Evolutionary conservation across 1,140 invertebrate species (phyloP), one percentile per base, ranked within the genome.

Genomic region (Saccostrea glomerata): DNA sequence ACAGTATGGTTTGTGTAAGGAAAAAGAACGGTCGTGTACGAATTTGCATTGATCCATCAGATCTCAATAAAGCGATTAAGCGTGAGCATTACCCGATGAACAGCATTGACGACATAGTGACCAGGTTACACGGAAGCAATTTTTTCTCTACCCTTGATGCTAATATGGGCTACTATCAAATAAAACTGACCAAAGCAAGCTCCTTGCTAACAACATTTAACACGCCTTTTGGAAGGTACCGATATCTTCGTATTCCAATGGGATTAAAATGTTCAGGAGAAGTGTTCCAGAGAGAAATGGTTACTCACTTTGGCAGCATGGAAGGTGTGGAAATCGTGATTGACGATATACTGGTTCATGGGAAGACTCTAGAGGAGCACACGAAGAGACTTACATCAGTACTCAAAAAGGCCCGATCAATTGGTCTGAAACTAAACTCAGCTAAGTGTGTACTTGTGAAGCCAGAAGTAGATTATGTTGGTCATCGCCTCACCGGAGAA

Each of bases 11-110:
- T 1, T 85, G 82, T 30, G 84, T 85, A 25, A 94, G 95, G 20
- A 91, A 93, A 84, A 96, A 96, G 55, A 94, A 95, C 91, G 93
- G 93, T 54, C 88, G 92, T 66, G n/a, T 92, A 20, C 25, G 95
- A 84, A 92, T 96, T 55, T 96, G 95, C 91, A 88, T 96, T 36
- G 95, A 96, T 92, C 96, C 96, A 7, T 92, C 89, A 58, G 93
- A 95, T 84, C 92, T 96, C 84, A 96, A 96, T 92, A 93, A 92
- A 87, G 92, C 90, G 60, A 94, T 96, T 17, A 94, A 93, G 89
- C 87, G 95, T 25, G 86, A 89, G 85, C 89, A 89, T 58, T 90
- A 89, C 82, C 70, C 86, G 0, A 86, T 91, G 60, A 91, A 85
- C 20, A 89, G 89, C 25, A 82, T 90, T 12, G 90, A 92, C 47